A percentile compares a stretch with the other conserved stretches of the same genome.
Evolutionary conservation across 2,113 vertebrate genomes (phyloP).

Genomic region (Notothenia coriiceps): DNA sequence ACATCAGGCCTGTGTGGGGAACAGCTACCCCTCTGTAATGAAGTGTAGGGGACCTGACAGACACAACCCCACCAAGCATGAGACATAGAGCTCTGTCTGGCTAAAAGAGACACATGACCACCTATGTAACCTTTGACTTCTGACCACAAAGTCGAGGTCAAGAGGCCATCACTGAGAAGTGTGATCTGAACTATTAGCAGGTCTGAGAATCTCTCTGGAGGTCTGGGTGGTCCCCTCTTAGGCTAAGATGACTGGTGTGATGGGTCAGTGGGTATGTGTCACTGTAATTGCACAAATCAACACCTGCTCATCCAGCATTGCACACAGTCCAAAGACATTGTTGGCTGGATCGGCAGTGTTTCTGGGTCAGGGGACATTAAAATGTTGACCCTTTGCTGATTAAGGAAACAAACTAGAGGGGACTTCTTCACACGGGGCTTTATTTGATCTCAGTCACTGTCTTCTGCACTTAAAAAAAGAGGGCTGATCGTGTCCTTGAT

Average conservation of each 20-base stretch:
- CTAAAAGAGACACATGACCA: constrained; percentile 74
- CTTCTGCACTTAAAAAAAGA: constrained; percentile 50
- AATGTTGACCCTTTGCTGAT: constrained; percentile 65
- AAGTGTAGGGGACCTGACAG: constrained; percentile 41
- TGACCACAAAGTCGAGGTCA: constrained; percentile 64
- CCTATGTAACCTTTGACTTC: constrained; percentile 58
- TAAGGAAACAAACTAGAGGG: constrained; percentile 62
- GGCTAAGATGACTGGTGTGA: constrained; percentile 54
- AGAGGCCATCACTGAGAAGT: constrained; percentile 63
- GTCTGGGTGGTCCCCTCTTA: constrained; percentile 71
- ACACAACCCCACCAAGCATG: constrained; percentile 45
- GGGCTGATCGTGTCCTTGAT: constrained; percentile 30
- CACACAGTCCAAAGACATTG: constrained; percentile 60
- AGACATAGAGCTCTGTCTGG: constrained; percentile 52
- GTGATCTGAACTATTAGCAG: constrained; percentile 57
- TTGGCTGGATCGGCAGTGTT: constrained; percentile 65
- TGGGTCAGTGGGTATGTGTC: constrained; percentile 76
- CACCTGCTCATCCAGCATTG: constrained; percentile 71
- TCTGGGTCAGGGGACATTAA: constrained; percentile 69
- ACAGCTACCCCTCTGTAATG: constrained; percentile 36
- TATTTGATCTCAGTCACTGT: constrained; percentile 41
- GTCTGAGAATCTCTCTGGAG: constrained; percentile 70
- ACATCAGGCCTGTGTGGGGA: constrained; percentile 36
- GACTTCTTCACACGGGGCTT: constrained; percentile 67
- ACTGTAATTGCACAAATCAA: constrained; percentile 81